Conservation (phyloP, 2,113 vertebrate species). For the Sorex araneus region DNA sequence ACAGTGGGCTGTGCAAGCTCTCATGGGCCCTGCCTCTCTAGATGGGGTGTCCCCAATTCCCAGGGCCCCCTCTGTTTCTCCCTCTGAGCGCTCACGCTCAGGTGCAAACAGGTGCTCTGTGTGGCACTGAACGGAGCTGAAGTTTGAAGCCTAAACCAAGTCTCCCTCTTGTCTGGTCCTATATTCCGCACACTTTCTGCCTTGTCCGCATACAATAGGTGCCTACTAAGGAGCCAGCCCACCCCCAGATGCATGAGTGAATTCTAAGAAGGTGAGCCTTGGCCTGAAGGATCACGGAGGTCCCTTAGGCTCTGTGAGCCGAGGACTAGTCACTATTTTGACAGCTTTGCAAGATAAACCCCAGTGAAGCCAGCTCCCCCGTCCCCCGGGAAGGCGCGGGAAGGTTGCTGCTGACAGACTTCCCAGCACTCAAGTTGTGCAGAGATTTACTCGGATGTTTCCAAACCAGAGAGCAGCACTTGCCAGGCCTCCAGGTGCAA, state of each 20-base stretch:
- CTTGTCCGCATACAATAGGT: conserved; percentile 65
- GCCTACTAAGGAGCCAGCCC: conserved; percentile 64
- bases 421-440: conserved; percentile 71
- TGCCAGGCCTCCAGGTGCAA: not conserved
- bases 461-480: conserved; percentile 8
- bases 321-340: conserved; percentile 66
- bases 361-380: conserved; percentile 49
- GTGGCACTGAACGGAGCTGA: not conserved
- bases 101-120: too few species aligned
- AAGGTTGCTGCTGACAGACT: conserved; percentile 70
- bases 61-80: not conserved
- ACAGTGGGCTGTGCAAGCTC: not conserved
- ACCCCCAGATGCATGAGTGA: conserved; percentile 57
- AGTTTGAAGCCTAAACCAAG: conserved; percentile 57
- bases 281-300: conserved; percentile 29
- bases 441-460: conserved; percentile 61
- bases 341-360: conserved; percentile 74
- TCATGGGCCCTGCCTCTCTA: not conserved
- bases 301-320: conserved; percentile 69
- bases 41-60: conserved; percentile 7
- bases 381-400: conserved; percentile 47
- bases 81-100: not conserved
- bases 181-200: conserved; percentile 50
- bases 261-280: conserved; percentile 1
- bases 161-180: conserved; percentile 55